phyloP scores from a whole-genome alignment of 2,113 vertebrate species.

The Myiagra hebetior region DNA sequence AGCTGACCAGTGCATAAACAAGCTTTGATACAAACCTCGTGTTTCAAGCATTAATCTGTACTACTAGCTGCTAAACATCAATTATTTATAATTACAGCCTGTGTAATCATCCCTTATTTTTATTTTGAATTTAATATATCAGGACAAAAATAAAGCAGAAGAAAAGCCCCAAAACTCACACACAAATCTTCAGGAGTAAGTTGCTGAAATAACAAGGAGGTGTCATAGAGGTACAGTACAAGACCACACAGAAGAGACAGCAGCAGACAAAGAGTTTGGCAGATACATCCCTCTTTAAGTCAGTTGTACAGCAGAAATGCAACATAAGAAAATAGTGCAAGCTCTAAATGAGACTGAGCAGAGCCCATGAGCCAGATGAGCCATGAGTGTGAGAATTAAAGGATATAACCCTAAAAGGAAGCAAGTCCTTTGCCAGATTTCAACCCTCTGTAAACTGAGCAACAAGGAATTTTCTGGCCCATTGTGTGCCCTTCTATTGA shows the following conservation, averaged over 20 bases:
- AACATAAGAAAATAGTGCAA: background rate
- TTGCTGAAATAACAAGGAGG: background rate
- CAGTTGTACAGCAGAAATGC: background rate
- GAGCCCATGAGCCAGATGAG: background rate
- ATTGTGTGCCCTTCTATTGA: slow-evolving; percentile 56
- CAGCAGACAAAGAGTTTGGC: background rate
- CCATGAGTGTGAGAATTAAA: background rate
- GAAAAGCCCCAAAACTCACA: background rate
- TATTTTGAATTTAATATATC: background rate
- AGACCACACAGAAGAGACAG: background rate
- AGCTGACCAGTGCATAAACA: background rate
- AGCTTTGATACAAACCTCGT: background rate
- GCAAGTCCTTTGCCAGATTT: background rate
- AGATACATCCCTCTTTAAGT: background rate
- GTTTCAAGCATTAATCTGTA: background rate
- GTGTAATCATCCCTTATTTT: background rate
- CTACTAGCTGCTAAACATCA: background rate
- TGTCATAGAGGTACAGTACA: background rate
- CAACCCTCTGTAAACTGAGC: background rate
- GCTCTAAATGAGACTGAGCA: background rate
- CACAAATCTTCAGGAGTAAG: background rate
- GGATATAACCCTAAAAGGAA: background rate
- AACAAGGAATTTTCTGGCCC: slow-evolving; percentile 49
- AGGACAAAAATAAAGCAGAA: background rate
- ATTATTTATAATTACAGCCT: background rate